Base-by-base conservation (phyloP, 2,113 vertebrate species). In the Scophthalmus maximus region DNA sequence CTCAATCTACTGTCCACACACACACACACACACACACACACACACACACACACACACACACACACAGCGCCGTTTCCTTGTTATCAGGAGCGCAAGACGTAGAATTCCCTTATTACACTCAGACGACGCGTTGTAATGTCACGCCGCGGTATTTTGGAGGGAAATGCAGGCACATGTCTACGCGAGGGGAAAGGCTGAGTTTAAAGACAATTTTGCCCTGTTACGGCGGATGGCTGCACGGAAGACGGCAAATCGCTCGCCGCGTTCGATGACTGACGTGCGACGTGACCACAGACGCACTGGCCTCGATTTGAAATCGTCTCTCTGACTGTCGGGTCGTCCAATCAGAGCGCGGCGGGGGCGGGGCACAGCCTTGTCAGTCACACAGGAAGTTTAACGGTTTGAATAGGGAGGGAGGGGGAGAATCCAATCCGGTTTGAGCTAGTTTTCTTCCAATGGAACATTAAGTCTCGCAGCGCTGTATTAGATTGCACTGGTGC, bases 391-490 rank as follows among this genome's bases (percentile, higher is more conserved):
- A 90, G 91, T 80, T 70, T 90, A 89, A 90, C 88, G 83, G 88
- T 90, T 87, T 92, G 89, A 92, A 90, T 78, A 62, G 84, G 72
- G 87, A 86, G 85, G 91, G 90, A 84, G 90, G 89, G 83, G 87
- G 92, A 89, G 92, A 92, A 93, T 92, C 92, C 93, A 93, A 94
- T 95, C 95, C 92, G 93, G 95, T 95, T 96, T 95, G 82, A 95
- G 94, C 95, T 93, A 93, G 95, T 95, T 96, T 86, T 85, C 88
- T 91, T 92, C 92, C 92, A 91, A 91, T 93, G 90, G 93, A 93
- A 91, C 92, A 93, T 89, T 94, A 94, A 88, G 91, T 90, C 87
- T 92, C 80, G 83, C 87, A 82, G 79, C 81, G 81, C 91, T 86
- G 90, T 79, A 87, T 87, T 86, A 84, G 73, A 89, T 87, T 89